Conservation (phyloP, 2,797 vertebrate species). For the Poeciliopsis turneri region DNA sequence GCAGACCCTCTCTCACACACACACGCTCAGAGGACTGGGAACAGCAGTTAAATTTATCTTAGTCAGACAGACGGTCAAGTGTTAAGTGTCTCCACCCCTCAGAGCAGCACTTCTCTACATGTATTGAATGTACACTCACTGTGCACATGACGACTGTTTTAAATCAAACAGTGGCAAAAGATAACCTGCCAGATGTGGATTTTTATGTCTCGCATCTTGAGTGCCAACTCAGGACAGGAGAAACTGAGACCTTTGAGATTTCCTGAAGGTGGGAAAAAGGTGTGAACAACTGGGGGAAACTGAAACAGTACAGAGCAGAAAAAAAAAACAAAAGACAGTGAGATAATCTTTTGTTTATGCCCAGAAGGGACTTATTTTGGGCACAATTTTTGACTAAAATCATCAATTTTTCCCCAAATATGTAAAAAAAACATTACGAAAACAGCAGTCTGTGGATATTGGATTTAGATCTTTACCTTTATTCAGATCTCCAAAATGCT, state of each 20-base stretch:
- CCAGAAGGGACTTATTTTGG: neutral
- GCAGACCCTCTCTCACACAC: constrained; percentile 12
- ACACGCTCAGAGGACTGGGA: constrained; percentile 6
- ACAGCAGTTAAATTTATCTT: constrained; percentile 59
- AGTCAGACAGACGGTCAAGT: constrained; percentile 45
- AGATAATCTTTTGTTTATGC: neutral
- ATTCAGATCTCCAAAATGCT: neutral
- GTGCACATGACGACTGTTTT: constrained; percentile 3
- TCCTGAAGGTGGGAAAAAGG: neutral
- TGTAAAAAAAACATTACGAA: neutral
- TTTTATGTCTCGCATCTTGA: constrained; percentile 10
- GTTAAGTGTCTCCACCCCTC: constrained; percentile 47
- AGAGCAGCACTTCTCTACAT: constrained; percentile 28
- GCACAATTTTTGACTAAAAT: neutral
- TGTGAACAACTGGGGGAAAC: neutral
- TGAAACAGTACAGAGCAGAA: neutral
- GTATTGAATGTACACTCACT: constrained; percentile 25
- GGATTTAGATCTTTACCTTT: neutral
- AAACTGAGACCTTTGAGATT: neutral
- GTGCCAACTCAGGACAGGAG: neutral
- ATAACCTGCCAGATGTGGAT: constrained; percentile 15
- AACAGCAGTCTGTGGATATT: neutral
- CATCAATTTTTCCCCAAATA: neutral
- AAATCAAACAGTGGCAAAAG: constrained; percentile 26
- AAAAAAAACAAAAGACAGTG: neutral